These are phyloP conservation scores for Oedothorax gibbosus DNA, from an alignment of 1,140 invertebrate species.

Conservation along the genomic window DNA sequence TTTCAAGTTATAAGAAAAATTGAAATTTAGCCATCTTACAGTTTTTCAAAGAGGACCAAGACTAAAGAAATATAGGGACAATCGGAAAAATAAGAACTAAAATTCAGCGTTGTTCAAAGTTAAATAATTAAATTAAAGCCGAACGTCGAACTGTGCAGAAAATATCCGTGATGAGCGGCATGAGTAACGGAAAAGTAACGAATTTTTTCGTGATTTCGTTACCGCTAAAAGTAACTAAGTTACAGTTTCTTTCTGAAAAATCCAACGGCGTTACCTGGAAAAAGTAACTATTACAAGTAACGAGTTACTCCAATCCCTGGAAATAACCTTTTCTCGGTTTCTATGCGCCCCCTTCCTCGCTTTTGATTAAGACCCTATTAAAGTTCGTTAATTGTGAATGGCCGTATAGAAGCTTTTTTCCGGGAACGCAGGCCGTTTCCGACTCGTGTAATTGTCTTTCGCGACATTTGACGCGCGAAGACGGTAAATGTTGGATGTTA, in stretches of 20 bases:
- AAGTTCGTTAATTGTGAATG: constrained; percentile 51
- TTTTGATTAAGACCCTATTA: constrained; percentile 49
- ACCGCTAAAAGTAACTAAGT: not conserved
- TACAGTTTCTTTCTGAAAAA: not conserved
- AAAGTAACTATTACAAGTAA: too few relatives aligned
- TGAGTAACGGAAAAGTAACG: not conserved
- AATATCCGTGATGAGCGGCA: too few relatives aligned
- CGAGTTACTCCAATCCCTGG: not conserved
- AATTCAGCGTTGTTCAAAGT: too few relatives aligned
- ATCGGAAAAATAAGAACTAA: too few relatives aligned
- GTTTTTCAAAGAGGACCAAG: too few relatives aligned
- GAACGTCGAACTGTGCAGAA: too few relatives aligned
- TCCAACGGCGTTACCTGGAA: not conserved
- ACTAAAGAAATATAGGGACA: too few relatives aligned
- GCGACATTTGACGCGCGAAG: not conserved
- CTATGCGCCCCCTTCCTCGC: not conserved
- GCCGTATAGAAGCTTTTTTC: constrained; percentile 21
- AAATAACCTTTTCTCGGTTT: not conserved
- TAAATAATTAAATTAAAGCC: too few relatives aligned
- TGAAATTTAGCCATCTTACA: too few relatives aligned
- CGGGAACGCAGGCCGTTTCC: constrained; percentile 17
- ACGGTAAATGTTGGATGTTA: not conserved
- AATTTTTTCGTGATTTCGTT: not conserved
- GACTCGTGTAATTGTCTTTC: not conserved
- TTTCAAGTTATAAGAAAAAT: too few relatives aligned